Percentiles rank a stretch among this genome's conserved stretches.
Evolutionary conservation across 2,888 invertebrate species (phyloP).

Genomic region (Ptycholaimellus sp.): DNA sequence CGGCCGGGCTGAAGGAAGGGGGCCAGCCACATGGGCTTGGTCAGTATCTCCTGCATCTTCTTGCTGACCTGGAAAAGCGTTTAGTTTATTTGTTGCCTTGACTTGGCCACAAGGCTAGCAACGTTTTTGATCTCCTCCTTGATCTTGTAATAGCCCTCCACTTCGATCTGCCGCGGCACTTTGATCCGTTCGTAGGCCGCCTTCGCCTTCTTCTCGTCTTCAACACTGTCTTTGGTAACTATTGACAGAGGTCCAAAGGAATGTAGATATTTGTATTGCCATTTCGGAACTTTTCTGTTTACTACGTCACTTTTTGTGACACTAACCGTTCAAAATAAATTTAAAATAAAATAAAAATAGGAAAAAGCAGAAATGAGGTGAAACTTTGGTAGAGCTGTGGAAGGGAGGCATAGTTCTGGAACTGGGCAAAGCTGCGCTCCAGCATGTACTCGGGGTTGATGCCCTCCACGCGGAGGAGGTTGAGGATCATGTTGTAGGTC

Average conservation of each 20-base stretch:
- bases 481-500: conserved; percentile 95
- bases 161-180: conserved; percentile 46
- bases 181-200: conserved; percentile 40
- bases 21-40: conserved; percentile 58
- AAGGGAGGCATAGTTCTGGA: conserved; percentile 85
- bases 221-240: conserved; percentile 15
- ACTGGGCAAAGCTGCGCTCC: conserved; percentile 90
- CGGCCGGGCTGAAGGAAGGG: conserved; percentile 86
- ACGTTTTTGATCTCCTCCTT: conserved; percentile 4
- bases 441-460: conserved; percentile 98
- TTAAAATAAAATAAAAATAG: background rate
- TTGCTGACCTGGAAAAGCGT: too few relatives aligned
- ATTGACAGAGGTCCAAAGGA: too few relatives aligned
- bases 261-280: too few relatives aligned
- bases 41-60: conserved; percentile 53
- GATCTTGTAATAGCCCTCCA: conserved; percentile 53
- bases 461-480: conserved; percentile 85
- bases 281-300: too few relatives aligned
- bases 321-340: conserved; percentile 1
- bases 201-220: conserved; percentile 44
- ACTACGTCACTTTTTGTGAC: background rate
- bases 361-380: background rate
- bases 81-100: too few relatives aligned
- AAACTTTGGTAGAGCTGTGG: conserved; percentile 61
- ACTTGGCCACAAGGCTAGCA: conserved; percentile 6